Conservation (phyloP, 2,888 invertebrate species). For the Diachrysia chrysitis region DNA sequence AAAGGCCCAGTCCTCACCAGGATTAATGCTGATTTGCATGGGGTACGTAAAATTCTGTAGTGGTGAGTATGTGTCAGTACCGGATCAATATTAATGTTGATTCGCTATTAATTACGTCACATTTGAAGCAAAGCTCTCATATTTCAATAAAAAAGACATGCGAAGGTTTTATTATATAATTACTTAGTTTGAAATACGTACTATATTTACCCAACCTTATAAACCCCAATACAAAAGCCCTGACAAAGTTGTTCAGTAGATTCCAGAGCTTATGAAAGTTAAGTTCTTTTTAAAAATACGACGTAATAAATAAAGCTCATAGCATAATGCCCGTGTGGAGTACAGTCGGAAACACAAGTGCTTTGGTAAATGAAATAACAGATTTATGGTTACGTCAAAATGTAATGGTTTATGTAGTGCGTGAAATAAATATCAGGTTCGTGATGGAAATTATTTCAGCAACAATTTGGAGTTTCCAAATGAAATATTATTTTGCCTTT, state of each 20-base stretch:
- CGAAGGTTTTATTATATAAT: slow-evolving; percentile 9
- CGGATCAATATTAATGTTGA: too few species aligned
- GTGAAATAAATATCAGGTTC: not conserved
- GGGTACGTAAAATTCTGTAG: too few species aligned
- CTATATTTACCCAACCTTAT: slow-evolving; percentile 21
- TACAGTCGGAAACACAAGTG: slow-evolving; percentile 45
- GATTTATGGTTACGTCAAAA: slow-evolving; percentile 31
- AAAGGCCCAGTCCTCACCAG: too few species aligned
- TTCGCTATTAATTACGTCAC: too few species aligned
- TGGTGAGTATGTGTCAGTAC: too few species aligned
- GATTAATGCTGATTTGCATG: too few species aligned
- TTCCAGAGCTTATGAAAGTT: slow-evolving; percentile 46
- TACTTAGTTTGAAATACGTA: slow-evolving; percentile 25
- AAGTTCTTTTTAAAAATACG: slow-evolving; percentile 54
- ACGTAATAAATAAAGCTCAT: slow-evolving; percentile 55
- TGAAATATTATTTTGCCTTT: not conserved
- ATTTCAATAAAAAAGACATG: not conserved
- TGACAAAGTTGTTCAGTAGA: slow-evolving; percentile 37
- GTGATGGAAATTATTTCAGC: not conserved
- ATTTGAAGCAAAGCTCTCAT: not conserved
- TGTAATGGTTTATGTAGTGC: not conserved
- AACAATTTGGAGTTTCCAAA: not conserved
- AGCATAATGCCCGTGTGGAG: slow-evolving; percentile 34
- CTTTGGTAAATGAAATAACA: slow-evolving; percentile 25
- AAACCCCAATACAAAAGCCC: slow-evolving; percentile 29